phyloP scores from a whole-genome alignment of 2,797 vertebrate species.

The Pipistrellus nathusii region DNA sequence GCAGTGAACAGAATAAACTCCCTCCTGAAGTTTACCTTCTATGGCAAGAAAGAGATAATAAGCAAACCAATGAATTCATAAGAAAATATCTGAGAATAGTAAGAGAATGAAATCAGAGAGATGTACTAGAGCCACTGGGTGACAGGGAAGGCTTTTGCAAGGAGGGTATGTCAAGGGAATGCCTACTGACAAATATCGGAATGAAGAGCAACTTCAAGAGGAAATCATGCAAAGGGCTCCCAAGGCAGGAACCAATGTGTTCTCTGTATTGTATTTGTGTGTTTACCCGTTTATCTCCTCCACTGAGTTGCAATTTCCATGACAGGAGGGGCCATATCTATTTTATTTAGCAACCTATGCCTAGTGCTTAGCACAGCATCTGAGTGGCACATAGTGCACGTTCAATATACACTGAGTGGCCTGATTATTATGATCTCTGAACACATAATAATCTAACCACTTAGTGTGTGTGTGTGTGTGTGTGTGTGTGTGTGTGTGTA shows the following conservation, averaged over 20 bases:
- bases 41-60: not conserved
- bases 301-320: not conserved
- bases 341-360: not conserved
- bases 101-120: not conserved
- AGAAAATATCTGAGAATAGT: not conserved
- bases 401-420: not conserved
- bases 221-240: not conserved
- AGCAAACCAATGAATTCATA: not conserved
- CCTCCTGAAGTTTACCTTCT: not conserved
- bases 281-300: not conserved
- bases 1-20: not conserved
- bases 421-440: no score
- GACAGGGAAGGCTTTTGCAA: not conserved
- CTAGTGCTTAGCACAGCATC: not conserved
- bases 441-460: no score
- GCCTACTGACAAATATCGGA: not conserved
- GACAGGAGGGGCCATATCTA: not conserved
- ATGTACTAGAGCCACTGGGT: not conserved
- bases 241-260: not conserved
- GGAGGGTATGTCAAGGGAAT: not conserved
- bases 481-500: no score
- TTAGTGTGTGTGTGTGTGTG: no score
- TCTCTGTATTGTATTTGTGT: not conserved
- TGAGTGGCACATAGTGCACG: not conserved
- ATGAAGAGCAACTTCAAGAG: not conserved